phyloP scores from a whole-genome alignment of 2,113 vertebrate genomes.

The Ameiurus melas region DNA sequence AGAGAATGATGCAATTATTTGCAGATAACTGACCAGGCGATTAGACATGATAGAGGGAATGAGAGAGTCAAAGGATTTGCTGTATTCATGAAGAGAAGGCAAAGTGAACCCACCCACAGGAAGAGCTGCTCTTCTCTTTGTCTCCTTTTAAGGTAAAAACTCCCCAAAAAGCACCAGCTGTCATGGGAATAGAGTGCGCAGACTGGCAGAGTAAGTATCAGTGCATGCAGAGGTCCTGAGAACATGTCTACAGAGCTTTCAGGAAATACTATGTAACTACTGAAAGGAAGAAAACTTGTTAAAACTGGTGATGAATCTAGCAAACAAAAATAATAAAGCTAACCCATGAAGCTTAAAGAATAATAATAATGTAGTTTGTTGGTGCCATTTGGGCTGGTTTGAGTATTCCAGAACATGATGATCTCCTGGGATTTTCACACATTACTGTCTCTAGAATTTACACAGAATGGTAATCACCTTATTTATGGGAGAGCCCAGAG shows the following conservation, averaged over 20 bases:
- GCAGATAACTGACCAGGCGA: not conserved
- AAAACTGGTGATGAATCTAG: not conserved
- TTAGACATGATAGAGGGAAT: conserved; percentile 17
- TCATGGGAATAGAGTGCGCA: conserved; percentile 67
- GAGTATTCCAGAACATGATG: not conserved
- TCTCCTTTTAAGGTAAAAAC: conserved; percentile 80
- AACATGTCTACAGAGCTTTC: conserved; percentile 38
- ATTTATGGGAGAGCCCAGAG: not conserved
- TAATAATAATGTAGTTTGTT: not conserved
- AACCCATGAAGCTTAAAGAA: not conserved
- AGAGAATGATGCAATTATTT: not conserved
- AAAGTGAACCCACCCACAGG: conserved; percentile 73
- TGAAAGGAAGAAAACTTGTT: not conserved
- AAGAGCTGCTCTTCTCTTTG: conserved; percentile 67
- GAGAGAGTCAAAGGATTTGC: conserved; percentile 30
- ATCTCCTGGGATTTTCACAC: not conserved
- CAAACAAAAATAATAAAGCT: not conserved
- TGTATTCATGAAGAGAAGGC: conserved; percentile 55
- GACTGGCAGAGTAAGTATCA: conserved; percentile 58
- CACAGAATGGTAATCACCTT: not conserved
- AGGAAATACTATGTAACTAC: not conserved
- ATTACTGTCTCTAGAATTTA: not conserved
- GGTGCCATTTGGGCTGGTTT: not conserved
- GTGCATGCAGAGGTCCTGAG: conserved; percentile 57
- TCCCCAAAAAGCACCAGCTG: conserved; percentile 70